Conservation (phyloP, 2,797 vertebrate species). For the Microtus californicus region DNA sequence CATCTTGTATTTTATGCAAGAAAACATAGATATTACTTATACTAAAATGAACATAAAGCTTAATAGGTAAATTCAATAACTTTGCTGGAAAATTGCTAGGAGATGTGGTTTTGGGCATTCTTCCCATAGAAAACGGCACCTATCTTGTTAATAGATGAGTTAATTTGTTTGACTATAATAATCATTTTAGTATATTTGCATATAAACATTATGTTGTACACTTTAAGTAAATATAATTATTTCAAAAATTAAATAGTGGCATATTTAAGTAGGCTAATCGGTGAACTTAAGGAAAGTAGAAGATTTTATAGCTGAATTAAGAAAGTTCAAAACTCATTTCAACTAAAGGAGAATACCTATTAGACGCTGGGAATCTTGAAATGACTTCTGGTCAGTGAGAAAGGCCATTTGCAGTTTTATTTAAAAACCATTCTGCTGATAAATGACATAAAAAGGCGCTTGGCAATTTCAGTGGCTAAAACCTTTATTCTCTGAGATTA, state of each 20-base stretch:
- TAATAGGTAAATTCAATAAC: conserved; percentile 41
- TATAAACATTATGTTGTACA: not conserved
- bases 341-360: conserved; percentile 62
- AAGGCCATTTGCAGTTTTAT: conserved; percentile 28
- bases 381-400: not conserved
- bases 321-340: conserved; percentile 40
- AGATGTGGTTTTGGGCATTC: not conserved
- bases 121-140: not conserved
- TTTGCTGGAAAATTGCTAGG: not conserved
- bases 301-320: conserved; percentile 23
- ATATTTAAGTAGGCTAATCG: not conserved
- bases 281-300: conserved; percentile 37
- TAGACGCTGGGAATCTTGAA: conserved; percentile 50
- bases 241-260: not conserved
- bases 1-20: not conserved
- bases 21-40: not conserved
- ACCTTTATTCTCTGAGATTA: not conserved
- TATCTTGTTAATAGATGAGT: not conserved
- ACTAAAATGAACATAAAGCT: conserved; percentile 35
- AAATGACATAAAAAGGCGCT: not conserved
- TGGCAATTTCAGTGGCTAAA: not conserved
- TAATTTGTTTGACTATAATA: not conserved
- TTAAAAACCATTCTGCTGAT: conserved; percentile 29
- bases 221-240: not conserved
- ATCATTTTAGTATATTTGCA: not conserved